Evolutionary conservation across 2,113 vertebrate species (phyloP).

Genomic region (Bos taurus): ARS-UCD2.0 NC_037329.1:2936501-2937000

Average conservation of each 20-base stretch:
- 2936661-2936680: neutral
- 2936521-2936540: neutral
- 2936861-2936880: neutral
- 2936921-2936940: neutral
- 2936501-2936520: neutral
- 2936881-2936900: neutral
- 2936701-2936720: neutral
- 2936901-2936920: neutral
- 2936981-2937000: neutral
- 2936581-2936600: rapidly evolving
- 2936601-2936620: neutral
- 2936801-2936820: neutral
- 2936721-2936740: neutral
- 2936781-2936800: neutral
- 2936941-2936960: neutral
- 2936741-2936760: neutral
- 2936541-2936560: neutral
- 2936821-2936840: neutral
- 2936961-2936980: neutral
- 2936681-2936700: neutral
- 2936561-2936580: neutral
- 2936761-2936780: neutral
- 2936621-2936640: neutral
- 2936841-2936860: rapidly evolving
- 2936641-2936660: neutral